Evolutionary conservation across 2,113 vertebrate species (phyloP).

Genomic region (Agelaius tricolor): DNA sequence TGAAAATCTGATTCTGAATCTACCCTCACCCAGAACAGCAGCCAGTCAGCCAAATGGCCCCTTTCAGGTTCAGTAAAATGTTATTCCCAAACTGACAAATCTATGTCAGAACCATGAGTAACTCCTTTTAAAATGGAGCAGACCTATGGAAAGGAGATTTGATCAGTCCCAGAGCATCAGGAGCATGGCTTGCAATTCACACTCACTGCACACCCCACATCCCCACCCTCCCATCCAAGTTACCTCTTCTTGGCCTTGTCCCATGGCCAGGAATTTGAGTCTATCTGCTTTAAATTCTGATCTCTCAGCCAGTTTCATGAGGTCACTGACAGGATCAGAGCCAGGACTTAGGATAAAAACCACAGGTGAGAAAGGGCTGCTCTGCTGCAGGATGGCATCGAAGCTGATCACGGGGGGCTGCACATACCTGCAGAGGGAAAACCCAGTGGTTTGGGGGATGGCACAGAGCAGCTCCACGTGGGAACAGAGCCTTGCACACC

Average conservation of each 20-base stretch:
- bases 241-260: constrained; percentile 96
- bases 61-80: neutral
- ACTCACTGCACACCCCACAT: neutral
- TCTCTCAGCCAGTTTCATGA: constrained; percentile 89
- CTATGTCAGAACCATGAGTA: neutral
- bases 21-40: neutral
- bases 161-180: neutral
- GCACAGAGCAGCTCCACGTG: neutral
- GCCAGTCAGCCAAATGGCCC: neutral
- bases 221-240: neutral
- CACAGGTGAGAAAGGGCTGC: constrained; percentile 87
- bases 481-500: neutral
- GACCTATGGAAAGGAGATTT: neutral
- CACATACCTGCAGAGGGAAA: constrained; percentile 81
- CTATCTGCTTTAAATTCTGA: constrained; percentile 84
- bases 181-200: neutral
- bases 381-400: constrained; percentile 88
- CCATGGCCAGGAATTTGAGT: constrained; percentile 95
- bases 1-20: neutral
- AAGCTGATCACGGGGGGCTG: constrained; percentile 95
- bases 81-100: neutral
- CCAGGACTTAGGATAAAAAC: constrained; percentile 96
- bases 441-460: neutral
- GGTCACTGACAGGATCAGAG: constrained; percentile 89
- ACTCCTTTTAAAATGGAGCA: neutral